These are phyloP conservation scores for Drosophila bipectinata DNA, from an alignment of 1,140 invertebrate species.

Conservation along the genomic window DNA sequence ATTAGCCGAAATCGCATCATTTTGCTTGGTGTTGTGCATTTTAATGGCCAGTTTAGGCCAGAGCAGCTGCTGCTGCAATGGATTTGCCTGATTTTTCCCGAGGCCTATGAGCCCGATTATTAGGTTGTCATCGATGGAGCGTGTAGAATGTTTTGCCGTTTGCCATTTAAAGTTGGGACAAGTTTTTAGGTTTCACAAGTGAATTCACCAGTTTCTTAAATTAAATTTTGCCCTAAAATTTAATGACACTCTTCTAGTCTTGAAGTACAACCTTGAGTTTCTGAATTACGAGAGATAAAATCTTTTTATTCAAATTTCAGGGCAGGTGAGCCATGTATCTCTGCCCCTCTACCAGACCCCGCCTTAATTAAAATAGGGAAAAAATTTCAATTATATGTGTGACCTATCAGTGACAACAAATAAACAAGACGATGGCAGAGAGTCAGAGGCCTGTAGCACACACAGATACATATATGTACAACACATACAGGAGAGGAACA, in stretches of 20 bases:
- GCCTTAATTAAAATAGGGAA: constrained; percentile 61
- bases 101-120: constrained; percentile 34
- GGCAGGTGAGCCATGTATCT: not conserved
- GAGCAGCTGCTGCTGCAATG: constrained; percentile 23
- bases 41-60: constrained; percentile 66
- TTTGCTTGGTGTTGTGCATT: constrained; percentile 62
- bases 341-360: not conserved
- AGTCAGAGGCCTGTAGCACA: constrained; percentile 20
- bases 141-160: constrained; percentile 1
- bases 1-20: constrained; percentile 62
- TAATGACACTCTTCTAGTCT: not conserved
- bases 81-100: constrained; percentile 8
- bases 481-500: not conserved
- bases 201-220: not conserved
- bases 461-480: too few species aligned
- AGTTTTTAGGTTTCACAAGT: not conserved
- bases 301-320: constrained; percentile 10
- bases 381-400: constrained; percentile 75
- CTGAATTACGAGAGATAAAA: not conserved
- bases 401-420: constrained; percentile 75
- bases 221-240: not conserved
- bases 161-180: not conserved
- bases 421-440: constrained; percentile 57
- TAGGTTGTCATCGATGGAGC: constrained; percentile 29
- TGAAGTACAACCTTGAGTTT: not conserved